Base-by-base conservation (phyloP, 1,140 invertebrate genomes). In the Andrena cerasifolii region DNA sequence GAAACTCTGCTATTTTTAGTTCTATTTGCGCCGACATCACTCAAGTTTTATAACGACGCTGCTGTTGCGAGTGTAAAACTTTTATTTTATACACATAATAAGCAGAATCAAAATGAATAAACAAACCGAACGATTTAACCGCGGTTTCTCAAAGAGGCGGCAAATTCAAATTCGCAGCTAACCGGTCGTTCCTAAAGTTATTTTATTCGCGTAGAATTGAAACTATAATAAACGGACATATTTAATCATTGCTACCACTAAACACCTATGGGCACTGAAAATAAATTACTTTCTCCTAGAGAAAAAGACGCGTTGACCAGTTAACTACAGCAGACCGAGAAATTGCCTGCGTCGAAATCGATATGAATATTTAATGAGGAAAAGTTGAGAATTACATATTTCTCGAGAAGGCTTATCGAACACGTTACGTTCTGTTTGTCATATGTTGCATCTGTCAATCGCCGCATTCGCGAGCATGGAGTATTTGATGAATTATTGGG, bases 381-480 rank as follows among this genome's bases (percentile, higher is more conserved):
- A 33, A 7, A 31, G 31, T 24, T 16, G 18, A 1, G 61, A 21
- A 40, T 43, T 59, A 47, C 12, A 14, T 36, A 14, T 49, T 40
- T 10, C n/a, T 65, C 63, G 14, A 1, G 65, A 31, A 40, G 14
- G 21, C 31, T 54, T 54, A 40, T 54, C 21, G 47, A 43, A 65
- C 24, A 53, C 33, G 14, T n/a, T 31, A n/a, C 12, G 21, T 40
- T 21, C 40, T 1, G 8, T 26, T 36, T 65, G 0, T 40, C n/a
- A 33, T 43, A 40, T 49, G 6, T 45, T 54, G n/a, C 0, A 47
- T 53, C 26, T 47, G 5, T 49, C 2, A 51, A 61, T 3, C 45
- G n/a, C 49, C 61, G 43, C 47, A 66, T 59, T 67, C 67, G 62
- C 62, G 45, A 75, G 43, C 71, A 45, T 65, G 36, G 66, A 79